Conservation (phyloP, 2,113 vertebrate genomes). For the Centrocercus urophasianus region DNA sequence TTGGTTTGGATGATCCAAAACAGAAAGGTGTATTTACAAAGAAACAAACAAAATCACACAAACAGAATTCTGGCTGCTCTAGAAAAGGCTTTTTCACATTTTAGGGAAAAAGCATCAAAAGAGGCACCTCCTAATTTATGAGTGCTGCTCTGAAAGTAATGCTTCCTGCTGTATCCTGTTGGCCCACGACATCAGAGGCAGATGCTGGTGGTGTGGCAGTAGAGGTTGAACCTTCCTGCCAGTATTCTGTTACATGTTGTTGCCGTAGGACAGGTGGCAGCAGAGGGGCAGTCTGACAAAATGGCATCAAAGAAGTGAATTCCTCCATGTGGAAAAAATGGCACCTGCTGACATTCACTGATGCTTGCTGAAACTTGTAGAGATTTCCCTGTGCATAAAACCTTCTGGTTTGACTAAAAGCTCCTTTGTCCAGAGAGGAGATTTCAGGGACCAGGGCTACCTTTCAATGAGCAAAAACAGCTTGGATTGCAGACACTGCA, state of each 20-base stretch:
- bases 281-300: no score
- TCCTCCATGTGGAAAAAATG: no score
- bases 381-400: neutral
- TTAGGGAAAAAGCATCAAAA: neutral
- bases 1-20: neutral
- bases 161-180: no score
- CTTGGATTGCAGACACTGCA: neutral
- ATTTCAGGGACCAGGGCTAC: neutral
- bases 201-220: no score
- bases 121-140: neutral
- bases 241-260: no score
- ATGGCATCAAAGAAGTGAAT: no score
- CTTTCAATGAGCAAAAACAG: neutral
- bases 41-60: neutral
- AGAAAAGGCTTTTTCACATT: neutral
- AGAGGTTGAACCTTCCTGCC: no score
- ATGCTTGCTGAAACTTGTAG: no score
- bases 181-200: no score
- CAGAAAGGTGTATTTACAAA: fast-evolving
- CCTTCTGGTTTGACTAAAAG: neutral
- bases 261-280: no score
- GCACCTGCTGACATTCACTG: no score
- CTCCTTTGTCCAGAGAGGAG: neutral
- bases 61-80: neutral
- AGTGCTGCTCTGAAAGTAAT: no score